phyloP scores from a whole-genome alignment of 2,113 vertebrate species.

The Syngnathus typhle region DNA sequence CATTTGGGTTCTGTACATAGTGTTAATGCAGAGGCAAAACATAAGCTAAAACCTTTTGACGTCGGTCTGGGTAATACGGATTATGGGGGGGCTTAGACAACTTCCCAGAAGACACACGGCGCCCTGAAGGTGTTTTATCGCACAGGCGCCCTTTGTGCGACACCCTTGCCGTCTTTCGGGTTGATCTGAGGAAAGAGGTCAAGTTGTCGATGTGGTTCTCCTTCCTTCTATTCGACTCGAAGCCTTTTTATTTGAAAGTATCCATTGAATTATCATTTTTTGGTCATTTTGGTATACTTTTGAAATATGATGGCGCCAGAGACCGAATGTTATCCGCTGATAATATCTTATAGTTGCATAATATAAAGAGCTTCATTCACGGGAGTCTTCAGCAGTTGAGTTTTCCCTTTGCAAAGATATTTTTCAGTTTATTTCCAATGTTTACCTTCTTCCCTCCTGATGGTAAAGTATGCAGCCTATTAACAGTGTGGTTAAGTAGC shows the following conservation, averaged over 20 bases:
- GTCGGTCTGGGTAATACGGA: conserved; percentile 55
- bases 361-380: background rate
- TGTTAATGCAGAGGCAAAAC: conserved; percentile 55
- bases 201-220: conserved; percentile 6
- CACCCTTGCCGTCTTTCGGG: conserved; percentile 4
- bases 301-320: too few relatives aligned
- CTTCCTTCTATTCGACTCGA: background rate
- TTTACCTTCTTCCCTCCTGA: conserved; percentile 36
- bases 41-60: conserved; percentile 50
- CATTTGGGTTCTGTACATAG: conserved; percentile 52
- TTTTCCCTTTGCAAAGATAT: conserved; percentile 17
- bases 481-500: conserved; percentile 33
- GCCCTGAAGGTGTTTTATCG: conserved; percentile 29
- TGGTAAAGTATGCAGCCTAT: conserved; percentile 49
- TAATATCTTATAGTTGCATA: background rate
- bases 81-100: conserved; percentile 53
- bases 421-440: conserved; percentile 43
- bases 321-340: background rate
- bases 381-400: conserved; percentile 1
- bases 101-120: conserved; percentile 54
- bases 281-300: too few relatives aligned
- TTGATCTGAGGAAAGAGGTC: conserved; percentile 6
- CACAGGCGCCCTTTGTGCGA: conserved; percentile 52
- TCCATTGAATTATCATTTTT: too few relatives aligned
- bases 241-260: background rate